phyloP scores from a whole-genome alignment of 23 tunicate genomes.

The Halocynthia roretzi region DNA sequence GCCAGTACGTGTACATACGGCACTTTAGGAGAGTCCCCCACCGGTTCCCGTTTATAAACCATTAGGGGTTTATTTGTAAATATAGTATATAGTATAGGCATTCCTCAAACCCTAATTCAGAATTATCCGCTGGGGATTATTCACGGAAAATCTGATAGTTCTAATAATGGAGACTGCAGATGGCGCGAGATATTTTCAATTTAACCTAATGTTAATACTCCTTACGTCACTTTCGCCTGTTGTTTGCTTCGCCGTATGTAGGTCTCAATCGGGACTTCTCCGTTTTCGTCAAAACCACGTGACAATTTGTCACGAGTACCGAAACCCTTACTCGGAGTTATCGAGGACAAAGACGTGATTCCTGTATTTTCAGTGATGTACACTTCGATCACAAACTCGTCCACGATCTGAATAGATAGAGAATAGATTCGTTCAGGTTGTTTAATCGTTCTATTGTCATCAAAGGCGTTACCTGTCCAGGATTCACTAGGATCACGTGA shows the following conservation, averaged over 20 bases:
- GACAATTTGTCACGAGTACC: neutral
- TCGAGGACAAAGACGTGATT: slow-evolving; percentile 21
- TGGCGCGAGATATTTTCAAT: neutral
- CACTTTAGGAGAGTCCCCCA: too few relatives aligned
- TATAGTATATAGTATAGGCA: too few relatives aligned
- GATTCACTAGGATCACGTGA: slow-evolving; percentile 55
- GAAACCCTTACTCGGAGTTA: neutral
- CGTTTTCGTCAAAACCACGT: slow-evolving; percentile 3
- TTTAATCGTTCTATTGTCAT: too few relatives aligned
- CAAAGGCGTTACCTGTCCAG: slow-evolving; percentile 48
- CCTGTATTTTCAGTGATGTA: slow-evolving; percentile 31
- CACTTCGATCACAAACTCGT: slow-evolving; percentile 33
- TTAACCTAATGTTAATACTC: neutral
- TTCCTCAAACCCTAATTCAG: neutral
- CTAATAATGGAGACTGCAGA: neutral
- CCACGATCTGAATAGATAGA: slow-evolving; percentile 22
- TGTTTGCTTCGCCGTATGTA: slow-evolving; percentile 32
- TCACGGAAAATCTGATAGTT: neutral
- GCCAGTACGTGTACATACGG: too few relatives aligned
- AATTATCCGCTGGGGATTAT: neutral
- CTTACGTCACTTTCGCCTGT: slow-evolving; percentile 42
- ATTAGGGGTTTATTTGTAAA: too few relatives aligned
- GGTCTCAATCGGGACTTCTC: slow-evolving; percentile 5
- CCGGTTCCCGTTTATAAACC: too few relatives aligned
- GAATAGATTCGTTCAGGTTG: neutral